These are phyloP conservation scores for Larimichthys crocea DNA, from an alignment of 2,113 vertebrate genomes.

Conservation along the genomic window DNA sequence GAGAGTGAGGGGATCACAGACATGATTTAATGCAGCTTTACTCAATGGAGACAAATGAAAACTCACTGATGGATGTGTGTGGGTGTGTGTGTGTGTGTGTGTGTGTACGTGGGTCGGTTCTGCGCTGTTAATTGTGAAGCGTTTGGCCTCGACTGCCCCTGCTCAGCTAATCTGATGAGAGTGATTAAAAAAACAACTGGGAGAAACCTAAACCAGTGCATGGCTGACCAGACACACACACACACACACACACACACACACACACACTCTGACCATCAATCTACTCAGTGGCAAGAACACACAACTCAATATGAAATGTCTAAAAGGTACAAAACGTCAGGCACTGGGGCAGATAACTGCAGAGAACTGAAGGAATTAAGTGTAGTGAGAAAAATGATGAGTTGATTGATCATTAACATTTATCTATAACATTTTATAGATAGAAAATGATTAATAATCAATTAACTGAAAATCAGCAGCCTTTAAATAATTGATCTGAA, in stretches of 20 bases:
- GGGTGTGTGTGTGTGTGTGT: conserved; percentile 48
- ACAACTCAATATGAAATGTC: conserved; percentile 27
- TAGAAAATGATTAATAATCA: conserved; percentile 1
- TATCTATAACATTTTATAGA: not conserved
- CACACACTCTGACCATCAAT: conserved; percentile 38
- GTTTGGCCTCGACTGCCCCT: conserved; percentile 81
- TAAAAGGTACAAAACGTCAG: conserved; percentile 20
- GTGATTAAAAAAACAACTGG: conserved; percentile 82
- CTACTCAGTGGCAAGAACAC: conserved; percentile 41
- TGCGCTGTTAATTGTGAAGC: conserved; percentile 79
- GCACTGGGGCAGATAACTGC: not conserved
- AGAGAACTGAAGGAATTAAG: not conserved
- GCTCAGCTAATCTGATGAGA: conserved; percentile 84
- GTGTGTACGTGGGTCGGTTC: conserved; percentile 58
- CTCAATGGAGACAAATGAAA: conserved; percentile 79
- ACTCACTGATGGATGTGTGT: conserved; percentile 76
- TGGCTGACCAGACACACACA: conserved; percentile 57
- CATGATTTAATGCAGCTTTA: conserved; percentile 79
- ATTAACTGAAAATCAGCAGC: not conserved
- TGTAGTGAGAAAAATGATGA: not conserved
- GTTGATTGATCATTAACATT: not conserved
- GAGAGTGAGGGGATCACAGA: conserved; percentile 72
- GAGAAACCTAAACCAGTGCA: conserved; percentile 75
- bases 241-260: conserved; percentile 32
- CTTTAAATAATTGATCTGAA: conserved; percentile 38